These are phyloP conservation scores for Arizona elegans DNA, from an alignment of 2,113 vertebrate species.

Conservation along the genomic window DNA sequence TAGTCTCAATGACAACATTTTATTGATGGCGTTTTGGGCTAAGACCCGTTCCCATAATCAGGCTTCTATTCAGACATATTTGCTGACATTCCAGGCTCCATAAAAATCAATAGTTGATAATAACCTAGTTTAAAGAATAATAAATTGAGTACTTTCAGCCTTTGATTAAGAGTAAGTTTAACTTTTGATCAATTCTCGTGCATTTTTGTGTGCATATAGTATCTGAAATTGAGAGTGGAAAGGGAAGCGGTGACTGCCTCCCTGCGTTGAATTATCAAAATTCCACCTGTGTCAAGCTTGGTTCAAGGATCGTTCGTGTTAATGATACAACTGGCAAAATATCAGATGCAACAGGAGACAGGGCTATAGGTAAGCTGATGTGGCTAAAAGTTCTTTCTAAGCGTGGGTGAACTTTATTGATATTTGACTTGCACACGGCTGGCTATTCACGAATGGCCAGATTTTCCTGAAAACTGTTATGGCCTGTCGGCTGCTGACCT, in stretches of 20 bases:
- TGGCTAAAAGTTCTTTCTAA: neutral
- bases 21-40: neutral
- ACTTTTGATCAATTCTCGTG: neutral
- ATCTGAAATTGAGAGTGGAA: conserved; percentile 74
- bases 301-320: conserved; percentile 73
- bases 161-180: neutral
- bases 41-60: neutral
- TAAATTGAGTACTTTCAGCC: neutral
- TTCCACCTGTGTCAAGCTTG: neutral
- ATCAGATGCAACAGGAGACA: neutral
- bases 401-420: fast-evolving
- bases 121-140: neutral
- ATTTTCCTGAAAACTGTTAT: neutral
- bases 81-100: neutral
- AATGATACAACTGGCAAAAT: conserved; percentile 39
- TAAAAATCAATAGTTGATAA: neutral
- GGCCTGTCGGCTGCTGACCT: fast-evolving
- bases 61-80: neutral
- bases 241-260: conserved; percentile 74
- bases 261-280: conserved; percentile 65
- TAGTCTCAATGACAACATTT: neutral
- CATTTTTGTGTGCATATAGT: conserved; percentile 58
- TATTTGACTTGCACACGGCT: neutral
- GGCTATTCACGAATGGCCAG: too few species aligned
- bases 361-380: conserved; percentile 56